Conservation (phyloP, 2,113 vertebrate species). For the Hippolais icterina region DNA sequence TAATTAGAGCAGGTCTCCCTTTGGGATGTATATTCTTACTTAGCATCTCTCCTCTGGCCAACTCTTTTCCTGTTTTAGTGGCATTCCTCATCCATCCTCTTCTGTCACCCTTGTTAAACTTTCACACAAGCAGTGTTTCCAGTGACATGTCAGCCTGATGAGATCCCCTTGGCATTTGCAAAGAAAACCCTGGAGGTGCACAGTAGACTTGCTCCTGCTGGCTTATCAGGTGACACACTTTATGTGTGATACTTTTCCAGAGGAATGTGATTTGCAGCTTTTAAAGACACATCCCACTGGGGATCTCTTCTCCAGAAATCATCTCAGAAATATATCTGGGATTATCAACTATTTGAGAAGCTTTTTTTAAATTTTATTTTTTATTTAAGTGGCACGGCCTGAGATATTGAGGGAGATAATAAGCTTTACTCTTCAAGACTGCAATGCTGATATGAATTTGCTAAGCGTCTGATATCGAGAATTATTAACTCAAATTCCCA, state of each 20-base stretch:
- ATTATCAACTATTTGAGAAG: neutral
- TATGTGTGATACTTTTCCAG: neutral
- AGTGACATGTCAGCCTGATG: neutral
- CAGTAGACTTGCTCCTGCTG: neutral
- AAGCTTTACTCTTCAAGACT: neutral
- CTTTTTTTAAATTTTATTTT: neutral
- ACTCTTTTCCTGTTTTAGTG: neutral
- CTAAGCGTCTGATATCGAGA: neutral
- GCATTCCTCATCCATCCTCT: neutral
- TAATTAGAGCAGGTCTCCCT: neutral
- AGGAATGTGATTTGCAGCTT: neutral
- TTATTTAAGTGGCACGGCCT: neutral
- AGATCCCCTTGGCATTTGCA: neutral
- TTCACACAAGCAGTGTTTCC: neutral
- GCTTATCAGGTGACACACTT: neutral
- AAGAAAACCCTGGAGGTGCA: neutral
- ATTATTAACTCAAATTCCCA: neutral
- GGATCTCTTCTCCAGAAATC: neutral
- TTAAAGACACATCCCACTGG: neutral
- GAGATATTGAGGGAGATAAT: neutral
- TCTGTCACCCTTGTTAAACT: neutral
- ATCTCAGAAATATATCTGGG: neutral
- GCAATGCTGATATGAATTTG: neutral
- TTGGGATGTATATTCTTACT: neutral
- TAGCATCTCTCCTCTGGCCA: neutral